Base-by-base conservation (phyloP, 2,888 invertebrate species). In the Fragum fragum region DNA sequence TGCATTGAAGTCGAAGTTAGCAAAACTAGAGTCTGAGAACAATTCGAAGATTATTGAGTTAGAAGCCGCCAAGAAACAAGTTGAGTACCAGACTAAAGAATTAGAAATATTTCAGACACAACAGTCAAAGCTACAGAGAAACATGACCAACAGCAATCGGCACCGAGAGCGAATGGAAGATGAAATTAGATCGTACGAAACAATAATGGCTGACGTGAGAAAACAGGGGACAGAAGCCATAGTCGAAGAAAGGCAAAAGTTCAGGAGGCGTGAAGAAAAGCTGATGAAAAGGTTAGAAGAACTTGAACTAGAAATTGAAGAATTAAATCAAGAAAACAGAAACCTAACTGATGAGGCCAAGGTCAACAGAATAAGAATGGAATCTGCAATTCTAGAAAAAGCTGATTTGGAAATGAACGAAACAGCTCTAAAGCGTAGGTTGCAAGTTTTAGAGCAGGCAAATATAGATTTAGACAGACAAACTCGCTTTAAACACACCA, bases 21-120 rank as follows among this genome's bases (percentile, higher is more conserved):
- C 83, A 28, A 82, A 80, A 36, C 39, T 76, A 23, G 76, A 85
- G 28, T 76, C 82, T 5, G 82, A 80, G 14, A 68, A 66, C 26
- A 68, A 76, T 71, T 79, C 82, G 18, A 28, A 61, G 7, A 85
- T 79, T 29, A 66, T 81, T 21, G 83, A 85, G 53, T 59, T 59
- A 16, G 69, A 80, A 73, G 81, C 80, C 1, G 80, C 82, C 0
- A 57, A 74, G 29, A 85, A 80, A 59, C 82, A 82, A 76, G 52
- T 85, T 18, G 83, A 85, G 0, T 83, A 73, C 42, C 76, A 80
- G 36, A 59, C 69, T 32, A 85, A 80, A 68, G 82, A 85, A 47
- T 29, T 85, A 42, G 85, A 85, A 32, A 79, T 85, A 2, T 83
- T 63, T 59, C 77, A 82, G 71, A 72, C 70, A 1, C 80, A 82